These are phyloP conservation scores for Spatulosminthurus flaviceps DNA, from an alignment of 2,888 invertebrate genomes.

Conservation along the genomic window DNA sequence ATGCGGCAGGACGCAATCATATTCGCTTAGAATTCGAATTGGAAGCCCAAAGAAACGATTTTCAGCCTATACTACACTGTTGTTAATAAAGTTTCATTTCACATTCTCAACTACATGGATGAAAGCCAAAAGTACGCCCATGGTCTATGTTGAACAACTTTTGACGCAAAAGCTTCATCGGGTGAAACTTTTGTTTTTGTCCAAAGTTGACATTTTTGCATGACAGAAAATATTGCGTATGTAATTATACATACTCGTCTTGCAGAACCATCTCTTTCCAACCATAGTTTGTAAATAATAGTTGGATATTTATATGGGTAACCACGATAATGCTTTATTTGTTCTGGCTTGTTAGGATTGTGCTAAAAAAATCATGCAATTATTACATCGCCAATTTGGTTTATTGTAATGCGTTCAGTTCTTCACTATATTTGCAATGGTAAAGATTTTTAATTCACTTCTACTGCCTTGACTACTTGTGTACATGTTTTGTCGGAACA, in stretches of 20 bases:
- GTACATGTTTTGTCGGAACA: too few species aligned
- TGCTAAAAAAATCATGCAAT: background rate
- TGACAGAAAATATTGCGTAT: background rate
- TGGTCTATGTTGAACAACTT: background rate
- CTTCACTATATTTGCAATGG: too few species aligned
- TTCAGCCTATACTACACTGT: background rate
- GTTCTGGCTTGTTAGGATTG: background rate
- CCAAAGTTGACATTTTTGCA: slow-evolving; percentile 6
- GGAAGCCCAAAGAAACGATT: background rate
- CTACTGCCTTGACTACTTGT: too few species aligned
- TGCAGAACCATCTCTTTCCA: background rate
- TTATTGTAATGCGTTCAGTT: background rate
- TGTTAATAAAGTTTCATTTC: background rate
- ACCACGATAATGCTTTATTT: background rate
- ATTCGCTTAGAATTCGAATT: background rate
- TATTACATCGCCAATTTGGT: background rate
- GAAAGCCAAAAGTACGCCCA: slow-evolving; percentile 6
- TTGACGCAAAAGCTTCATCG: background rate
- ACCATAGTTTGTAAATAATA: background rate
- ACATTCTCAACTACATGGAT: background rate
- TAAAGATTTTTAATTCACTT: too few species aligned
- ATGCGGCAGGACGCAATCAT: background rate
- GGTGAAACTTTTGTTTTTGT: background rate
- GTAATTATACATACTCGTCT: background rate
- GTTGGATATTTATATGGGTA: background rate